These are phyloP conservation scores for Eupithecia vulgata DNA, from an alignment of 2,888 invertebrate genomes.

Conservation along the genomic window DNA sequence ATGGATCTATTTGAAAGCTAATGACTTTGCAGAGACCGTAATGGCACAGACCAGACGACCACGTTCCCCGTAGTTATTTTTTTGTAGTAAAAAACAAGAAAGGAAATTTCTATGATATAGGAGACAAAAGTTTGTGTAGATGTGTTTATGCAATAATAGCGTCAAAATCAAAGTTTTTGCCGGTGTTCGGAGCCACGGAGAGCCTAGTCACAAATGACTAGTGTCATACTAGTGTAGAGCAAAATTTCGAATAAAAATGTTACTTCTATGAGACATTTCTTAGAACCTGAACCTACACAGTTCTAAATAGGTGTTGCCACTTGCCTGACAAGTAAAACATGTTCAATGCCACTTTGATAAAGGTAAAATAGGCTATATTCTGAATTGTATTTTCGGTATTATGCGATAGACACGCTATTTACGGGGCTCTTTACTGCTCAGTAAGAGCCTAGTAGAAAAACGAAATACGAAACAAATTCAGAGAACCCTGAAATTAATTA, in stretches of 20 bases:
- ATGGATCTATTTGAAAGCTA: conserved; percentile 27
- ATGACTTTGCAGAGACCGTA: conserved; percentile 15
- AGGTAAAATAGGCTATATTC: conserved; percentile 9
- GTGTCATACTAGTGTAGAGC: neutral
- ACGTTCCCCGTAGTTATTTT: neutral
- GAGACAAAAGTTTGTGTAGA: neutral
- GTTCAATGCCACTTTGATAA: neutral
- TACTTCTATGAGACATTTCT: neutral
- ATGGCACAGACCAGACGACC: neutral
- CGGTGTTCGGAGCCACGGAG: neutral
- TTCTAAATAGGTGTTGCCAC: neutral
- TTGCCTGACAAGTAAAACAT: neutral
- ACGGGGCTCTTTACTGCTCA: neutral
- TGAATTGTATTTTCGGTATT: neutral
- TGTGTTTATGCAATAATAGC: neutral
- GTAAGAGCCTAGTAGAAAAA: neutral
- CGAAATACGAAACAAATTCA: neutral
- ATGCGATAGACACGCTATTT: neutral
- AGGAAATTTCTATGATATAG: neutral
- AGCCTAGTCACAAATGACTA: neutral
- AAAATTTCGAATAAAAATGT: neutral
- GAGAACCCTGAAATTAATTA: neutral
- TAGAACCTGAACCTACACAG: neutral
- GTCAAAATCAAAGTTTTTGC: neutral
- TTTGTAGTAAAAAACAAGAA: neutral